phyloP scores from a whole-genome alignment of 2,797 vertebrate species.

The Enteromius radiatus region DNA sequence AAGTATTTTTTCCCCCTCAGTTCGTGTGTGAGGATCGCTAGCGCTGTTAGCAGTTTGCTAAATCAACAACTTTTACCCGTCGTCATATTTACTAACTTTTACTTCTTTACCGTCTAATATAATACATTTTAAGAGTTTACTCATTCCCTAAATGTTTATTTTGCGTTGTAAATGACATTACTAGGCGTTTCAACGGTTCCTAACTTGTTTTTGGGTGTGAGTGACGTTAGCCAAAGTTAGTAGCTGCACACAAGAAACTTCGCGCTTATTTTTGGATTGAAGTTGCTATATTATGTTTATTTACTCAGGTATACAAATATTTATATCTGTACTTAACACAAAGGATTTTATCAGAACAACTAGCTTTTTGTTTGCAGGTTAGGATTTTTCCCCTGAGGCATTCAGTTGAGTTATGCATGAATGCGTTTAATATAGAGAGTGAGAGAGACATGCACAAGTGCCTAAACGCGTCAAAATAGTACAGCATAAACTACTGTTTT shows the following conservation, averaged over 20 bases:
- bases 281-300: not conserved
- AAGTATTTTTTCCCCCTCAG: not conserved
- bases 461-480: not conserved
- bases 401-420: constrained; percentile 12
- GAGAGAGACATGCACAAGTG: not conserved
- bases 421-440: not conserved
- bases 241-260: constrained; percentile 3
- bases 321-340: not conserved
- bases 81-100: not conserved
- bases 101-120: not conserved
- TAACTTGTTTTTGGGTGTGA: not conserved
- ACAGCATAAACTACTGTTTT: not conserved
- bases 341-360: not conserved
- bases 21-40: constrained; percentile 7
- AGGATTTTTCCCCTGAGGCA: not conserved
- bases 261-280: not conserved
- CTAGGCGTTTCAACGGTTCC: not conserved
- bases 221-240: constrained; percentile 1
- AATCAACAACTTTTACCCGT: constrained; percentile 21
- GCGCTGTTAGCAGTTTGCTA: constrained; percentile 43
- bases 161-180: not conserved
- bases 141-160: not conserved
- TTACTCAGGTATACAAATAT: not conserved
- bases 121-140: not conserved
- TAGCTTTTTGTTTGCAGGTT: constrained; percentile 37